Conservation (phyloP, 2,888 invertebrate genomes). For the Pelosia muscerda region DNA sequence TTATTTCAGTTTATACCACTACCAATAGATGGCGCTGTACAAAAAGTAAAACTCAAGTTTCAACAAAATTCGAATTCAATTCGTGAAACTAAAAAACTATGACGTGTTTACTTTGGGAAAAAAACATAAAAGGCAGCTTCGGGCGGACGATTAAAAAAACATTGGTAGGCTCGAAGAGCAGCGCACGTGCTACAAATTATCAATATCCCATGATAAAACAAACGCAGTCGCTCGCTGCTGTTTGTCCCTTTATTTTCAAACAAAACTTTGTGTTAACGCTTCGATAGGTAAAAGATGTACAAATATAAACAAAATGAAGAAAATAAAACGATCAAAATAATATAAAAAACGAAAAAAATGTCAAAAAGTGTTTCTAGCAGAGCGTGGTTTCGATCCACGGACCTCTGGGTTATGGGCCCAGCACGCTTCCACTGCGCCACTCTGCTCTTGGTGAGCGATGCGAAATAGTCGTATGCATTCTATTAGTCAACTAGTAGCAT, state of each 20-base stretch:
- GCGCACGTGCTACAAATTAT: slow-evolving; percentile 80
- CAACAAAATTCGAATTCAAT: slow-evolving; percentile 36
- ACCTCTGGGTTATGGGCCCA: slow-evolving; percentile 96
- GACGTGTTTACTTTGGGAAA: slow-evolving; percentile 51
- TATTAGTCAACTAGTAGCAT: not conserved
- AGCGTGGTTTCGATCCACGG: slow-evolving; percentile 96
- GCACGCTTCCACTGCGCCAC: slow-evolving; percentile 94
- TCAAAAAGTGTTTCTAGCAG: slow-evolving; percentile 83
- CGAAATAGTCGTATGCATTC: slow-evolving; percentile 52
- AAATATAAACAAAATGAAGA: slow-evolving; percentile 28
- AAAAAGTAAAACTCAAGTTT: slow-evolving; percentile 20
- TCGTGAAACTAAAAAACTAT: slow-evolving; percentile 51
- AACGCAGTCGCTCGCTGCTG: slow-evolving; percentile 66
- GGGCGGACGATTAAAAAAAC: slow-evolving; percentile 66
- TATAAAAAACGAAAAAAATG: slow-evolving; percentile 19
- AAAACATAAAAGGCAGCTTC: slow-evolving; percentile 62
- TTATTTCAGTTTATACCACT: slow-evolving; percentile 13
- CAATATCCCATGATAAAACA: slow-evolving; percentile 86
- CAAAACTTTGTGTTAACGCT: slow-evolving; percentile 62
- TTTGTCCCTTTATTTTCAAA: slow-evolving; percentile 76
- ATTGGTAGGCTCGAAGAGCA: slow-evolving; percentile 47
- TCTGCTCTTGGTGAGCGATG: slow-evolving; percentile 67
- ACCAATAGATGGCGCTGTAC: slow-evolving; percentile 46
- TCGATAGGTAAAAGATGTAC: slow-evolving; percentile 38
- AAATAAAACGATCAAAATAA: slow-evolving; percentile 19